These are phyloP conservation scores for Zaprionus ornatus DNA, from an alignment of 1,140 invertebrate species.

Conservation along the genomic window DNA sequence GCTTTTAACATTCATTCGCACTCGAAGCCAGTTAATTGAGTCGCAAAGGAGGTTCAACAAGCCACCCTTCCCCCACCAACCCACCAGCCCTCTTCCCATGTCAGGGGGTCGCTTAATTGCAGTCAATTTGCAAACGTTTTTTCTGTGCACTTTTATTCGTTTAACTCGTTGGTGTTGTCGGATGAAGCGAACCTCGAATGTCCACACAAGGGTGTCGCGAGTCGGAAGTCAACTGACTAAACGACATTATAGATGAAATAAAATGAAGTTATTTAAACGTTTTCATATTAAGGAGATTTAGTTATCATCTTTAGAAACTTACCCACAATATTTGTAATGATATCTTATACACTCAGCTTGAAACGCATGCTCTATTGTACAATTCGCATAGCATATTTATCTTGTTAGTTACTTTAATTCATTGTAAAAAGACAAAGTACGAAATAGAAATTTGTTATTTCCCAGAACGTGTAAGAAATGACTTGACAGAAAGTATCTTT, in stretches of 20 bases:
- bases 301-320: no score
- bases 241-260: conserved; percentile 13
- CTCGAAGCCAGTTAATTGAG: conserved; percentile 63
- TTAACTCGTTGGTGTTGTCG: conserved; percentile 35
- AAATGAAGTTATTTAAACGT: conserved; percentile 40
- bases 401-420: conserved; percentile 30
- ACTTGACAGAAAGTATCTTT: background rate
- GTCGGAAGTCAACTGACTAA: conserved; percentile 15
- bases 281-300: no score
- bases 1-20: conserved; percentile 60
- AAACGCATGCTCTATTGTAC: no score
- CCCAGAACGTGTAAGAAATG: background rate
- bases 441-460: background rate
- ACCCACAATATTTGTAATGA: no score
- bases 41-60: conserved; percentile 24
- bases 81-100: background rate
- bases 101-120: conserved; percentile 52
- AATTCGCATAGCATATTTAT: conserved; percentile 12
- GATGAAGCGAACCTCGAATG: conserved; percentile 27
- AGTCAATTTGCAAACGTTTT: conserved; percentile 42
- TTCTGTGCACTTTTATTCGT: conserved; percentile 33
- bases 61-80: background rate
- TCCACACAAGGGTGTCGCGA: conserved; percentile 1
- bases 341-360: background rate
- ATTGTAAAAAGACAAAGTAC: background rate